phyloP scores from a whole-genome alignment of 2,797 vertebrate species.

The Lithobates sylvaticus region DNA sequence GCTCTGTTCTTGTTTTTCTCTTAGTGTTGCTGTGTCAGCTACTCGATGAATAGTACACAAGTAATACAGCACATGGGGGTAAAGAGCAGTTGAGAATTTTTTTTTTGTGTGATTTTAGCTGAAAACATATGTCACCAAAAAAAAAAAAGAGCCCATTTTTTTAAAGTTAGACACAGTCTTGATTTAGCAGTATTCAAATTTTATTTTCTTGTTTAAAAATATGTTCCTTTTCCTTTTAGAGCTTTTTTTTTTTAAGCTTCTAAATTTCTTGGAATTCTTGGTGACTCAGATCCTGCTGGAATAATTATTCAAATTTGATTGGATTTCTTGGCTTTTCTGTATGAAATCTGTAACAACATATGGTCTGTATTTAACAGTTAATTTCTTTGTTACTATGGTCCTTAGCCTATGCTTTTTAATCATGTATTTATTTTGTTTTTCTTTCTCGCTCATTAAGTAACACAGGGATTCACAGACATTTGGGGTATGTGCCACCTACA shows the following conservation, averaged over 20 bases:
- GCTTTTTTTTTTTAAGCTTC: neutral
- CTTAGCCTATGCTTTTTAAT: neutral
- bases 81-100: neutral
- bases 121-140: neutral
- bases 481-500: too few species aligned
- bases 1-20: too few species aligned
- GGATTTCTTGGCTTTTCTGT: conserved; percentile 16
- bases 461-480: too few species aligned
- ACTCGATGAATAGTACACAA: neutral
- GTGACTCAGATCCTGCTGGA: conserved; percentile 18
- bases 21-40: neutral
- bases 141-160: too few species aligned
- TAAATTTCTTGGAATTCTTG: neutral
- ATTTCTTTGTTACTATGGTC: conserved; percentile 11
- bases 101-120: neutral
- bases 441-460: too few species aligned
- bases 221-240: neutral
- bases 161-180: neutral
- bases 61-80: neutral
- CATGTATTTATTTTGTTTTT: too few species aligned
- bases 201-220: neutral
- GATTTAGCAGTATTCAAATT: too few species aligned
- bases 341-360: conserved; percentile 34
- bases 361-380: conserved; percentile 18
- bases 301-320: conserved; percentile 44